Evolutionary conservation across 2,797 vertebrate species (phyloP), one percentile per base, ranked within the genome.

Genomic region (Lateolabrax maculatus): DNA sequence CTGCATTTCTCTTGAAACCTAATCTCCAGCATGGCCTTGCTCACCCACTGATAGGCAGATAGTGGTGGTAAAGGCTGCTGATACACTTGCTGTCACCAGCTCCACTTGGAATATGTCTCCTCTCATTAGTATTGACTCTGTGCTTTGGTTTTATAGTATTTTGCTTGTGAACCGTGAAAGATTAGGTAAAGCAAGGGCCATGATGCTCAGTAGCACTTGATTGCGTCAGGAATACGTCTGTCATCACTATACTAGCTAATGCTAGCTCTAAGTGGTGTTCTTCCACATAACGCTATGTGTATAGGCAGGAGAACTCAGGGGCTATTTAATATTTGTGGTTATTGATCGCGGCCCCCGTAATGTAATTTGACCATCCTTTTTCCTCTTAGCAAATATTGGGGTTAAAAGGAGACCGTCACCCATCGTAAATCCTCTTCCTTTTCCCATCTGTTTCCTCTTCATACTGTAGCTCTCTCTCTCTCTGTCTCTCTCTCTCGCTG

Each of bases 301-400:
- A 71, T 77, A 83, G 53, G 77, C 61, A 79, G 79, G 71, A 84
- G 68, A 62, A 84, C 74, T 84, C 56, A 1, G 64, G 65, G 67
- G 56, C 78, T 78, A 70, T 92, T 91, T 92, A 87, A 92, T 93
- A 91, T 93, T 93, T 94, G 92, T 91, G 85, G 91, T 86, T 95
- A 94, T 94, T 94, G 94, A 95, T 95, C 37, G 64, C 29, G 18
- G 71, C 79, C 80, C 51, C 70, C 10, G 49, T 93, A 90, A 94
- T 94, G 85, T 90, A 87, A 91, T 94, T 94, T 92, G 62, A 67
- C 81, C 85, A 77, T 91, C 81, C 71, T 44, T 93, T 93, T 90
- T 87, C 84, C 84, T 94, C 85, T 90, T 87, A 90, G 88, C 89
- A 93, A 94, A 92, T 94, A 93, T 94, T 93, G 87, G 83, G 89